Evolutionary conservation across 2,113 vertebrate species (phyloP).

Genomic region (Dasyprocta punctata): DNA sequence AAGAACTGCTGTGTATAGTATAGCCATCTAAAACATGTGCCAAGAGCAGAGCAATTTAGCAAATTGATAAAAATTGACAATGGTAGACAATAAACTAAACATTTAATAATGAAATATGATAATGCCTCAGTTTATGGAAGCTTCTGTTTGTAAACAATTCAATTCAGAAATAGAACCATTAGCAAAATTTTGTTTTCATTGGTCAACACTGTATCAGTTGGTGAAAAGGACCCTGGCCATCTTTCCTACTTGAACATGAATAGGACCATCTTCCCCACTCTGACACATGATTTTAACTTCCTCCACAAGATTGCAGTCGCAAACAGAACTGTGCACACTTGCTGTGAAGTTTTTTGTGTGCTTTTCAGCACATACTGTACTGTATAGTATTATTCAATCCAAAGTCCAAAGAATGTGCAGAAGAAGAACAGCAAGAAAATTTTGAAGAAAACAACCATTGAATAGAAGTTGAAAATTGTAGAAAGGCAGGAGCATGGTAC

Average conservation of each 20-base stretch:
- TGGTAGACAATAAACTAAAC: background rate
- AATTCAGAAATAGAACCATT: background rate
- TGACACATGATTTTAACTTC: background rate
- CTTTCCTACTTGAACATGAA: background rate
- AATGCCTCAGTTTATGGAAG: background rate
- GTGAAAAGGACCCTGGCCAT: background rate
- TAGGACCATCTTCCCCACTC: background rate
- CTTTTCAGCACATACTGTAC: background rate
- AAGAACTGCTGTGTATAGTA: background rate
- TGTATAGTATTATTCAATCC: background rate
- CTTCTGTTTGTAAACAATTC: background rate
- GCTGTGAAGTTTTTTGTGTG: too few relatives aligned
- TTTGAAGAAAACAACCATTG: background rate
- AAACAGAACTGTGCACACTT: background rate
- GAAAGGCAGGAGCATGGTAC: background rate
- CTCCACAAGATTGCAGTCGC: background rate
- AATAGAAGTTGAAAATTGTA: background rate
- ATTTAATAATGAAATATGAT: background rate
- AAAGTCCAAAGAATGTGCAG: background rate
- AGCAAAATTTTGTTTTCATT: background rate
- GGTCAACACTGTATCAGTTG: background rate
- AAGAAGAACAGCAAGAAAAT: background rate
- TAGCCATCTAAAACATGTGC: background rate
- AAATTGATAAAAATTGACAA: background rate
- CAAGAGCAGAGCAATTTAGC: slow-evolving; percentile 35